A percentile compares a stretch with the other conserved stretches of the same genome.
Conservation (phyloP, 2,888 invertebrate species). For the Lissonota sp. region DNA sequence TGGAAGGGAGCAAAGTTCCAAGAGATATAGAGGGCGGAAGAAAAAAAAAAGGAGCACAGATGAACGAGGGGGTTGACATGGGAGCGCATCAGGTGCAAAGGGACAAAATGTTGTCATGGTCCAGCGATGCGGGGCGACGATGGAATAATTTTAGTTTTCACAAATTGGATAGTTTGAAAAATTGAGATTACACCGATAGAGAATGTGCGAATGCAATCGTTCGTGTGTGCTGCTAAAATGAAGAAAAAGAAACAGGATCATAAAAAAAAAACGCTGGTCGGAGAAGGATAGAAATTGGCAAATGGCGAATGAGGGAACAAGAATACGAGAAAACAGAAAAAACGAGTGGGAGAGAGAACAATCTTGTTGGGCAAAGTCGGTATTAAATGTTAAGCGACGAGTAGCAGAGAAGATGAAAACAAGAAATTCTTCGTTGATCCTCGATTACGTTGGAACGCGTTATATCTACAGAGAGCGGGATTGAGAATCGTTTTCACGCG, state of each 20-base stretch:
- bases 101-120: conserved; percentile 29
- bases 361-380: background rate
- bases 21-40: background rate
- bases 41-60: background rate
- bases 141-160: conserved; percentile 42
- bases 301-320: background rate
- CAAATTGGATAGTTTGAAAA: conserved; percentile 31
- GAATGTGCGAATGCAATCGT: background rate
- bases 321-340: background rate
- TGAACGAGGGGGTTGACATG: conserved; percentile 3
- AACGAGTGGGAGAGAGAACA: background rate
- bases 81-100: conserved; percentile 20
- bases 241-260: background rate
- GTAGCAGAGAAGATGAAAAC: background rate
- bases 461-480: background rate
- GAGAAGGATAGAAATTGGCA: background rate
- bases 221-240: background rate
- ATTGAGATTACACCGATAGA: background rate
- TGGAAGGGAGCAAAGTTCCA: background rate
- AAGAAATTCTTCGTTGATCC: conserved; percentile 22
- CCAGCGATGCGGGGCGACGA: conserved; percentile 26
- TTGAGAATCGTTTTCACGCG: conserved; percentile 21
- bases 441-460: conserved; percentile 29
- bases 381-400: conserved; percentile 6
- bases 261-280: background rate